phyloP scores from a whole-genome alignment of 64 coral and sea anemone genomes.

The Pachyseris speciosa region DNA sequence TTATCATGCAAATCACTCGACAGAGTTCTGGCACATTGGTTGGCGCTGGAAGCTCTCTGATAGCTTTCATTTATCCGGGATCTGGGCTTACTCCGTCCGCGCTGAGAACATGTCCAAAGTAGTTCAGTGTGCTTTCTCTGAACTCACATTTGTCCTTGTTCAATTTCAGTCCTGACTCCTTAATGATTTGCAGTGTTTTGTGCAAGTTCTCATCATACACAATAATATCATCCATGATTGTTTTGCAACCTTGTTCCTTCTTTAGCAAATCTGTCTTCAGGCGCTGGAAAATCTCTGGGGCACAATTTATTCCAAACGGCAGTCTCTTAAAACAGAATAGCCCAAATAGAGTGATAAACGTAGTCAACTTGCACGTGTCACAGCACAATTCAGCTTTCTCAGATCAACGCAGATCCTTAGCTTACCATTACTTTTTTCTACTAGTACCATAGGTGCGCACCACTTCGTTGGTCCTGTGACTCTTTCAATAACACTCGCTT shows the following conservation, averaged over 20 bases:
- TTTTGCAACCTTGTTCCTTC: background rate
- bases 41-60: conserved; percentile 19
- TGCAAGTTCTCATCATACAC: background rate
- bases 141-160: no score
- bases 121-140: no score
- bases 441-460: no score
- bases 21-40: conserved; percentile 10
- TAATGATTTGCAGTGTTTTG: background rate
- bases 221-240: conserved; percentile 40
- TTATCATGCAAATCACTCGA: conserved; percentile 23
- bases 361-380: no score
- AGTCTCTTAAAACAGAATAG: no score
- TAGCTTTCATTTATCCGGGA: conserved; percentile 10
- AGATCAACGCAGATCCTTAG: no score
- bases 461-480: no score
- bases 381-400: no score
- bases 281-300: background rate
- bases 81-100: background rate
- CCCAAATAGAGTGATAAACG: no score
- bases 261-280: background rate
- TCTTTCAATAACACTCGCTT: no score
- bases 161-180: no score
- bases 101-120: background rate
- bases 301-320: background rate
- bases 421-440: no score